phyloP scores from a whole-genome alignment of 2,888 invertebrate genomes.

The Ophion ventricosus region DNA sequence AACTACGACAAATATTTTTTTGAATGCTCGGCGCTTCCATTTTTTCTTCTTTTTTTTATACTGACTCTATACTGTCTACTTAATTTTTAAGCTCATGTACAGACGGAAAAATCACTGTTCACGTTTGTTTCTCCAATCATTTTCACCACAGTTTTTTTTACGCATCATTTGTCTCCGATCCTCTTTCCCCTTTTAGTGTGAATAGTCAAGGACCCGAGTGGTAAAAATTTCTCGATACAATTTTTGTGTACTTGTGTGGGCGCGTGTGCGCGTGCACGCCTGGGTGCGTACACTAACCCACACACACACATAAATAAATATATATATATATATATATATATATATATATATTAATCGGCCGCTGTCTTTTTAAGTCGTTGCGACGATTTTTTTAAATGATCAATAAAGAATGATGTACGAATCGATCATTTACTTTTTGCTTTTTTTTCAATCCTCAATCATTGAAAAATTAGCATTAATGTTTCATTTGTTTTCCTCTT shows the following conservation, averaged over 20 bases:
- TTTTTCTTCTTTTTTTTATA: constrained; percentile 25
- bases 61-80: constrained; percentile 21
- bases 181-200: constrained; percentile 67
- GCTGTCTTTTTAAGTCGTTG: constrained; percentile 72
- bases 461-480: constrained; percentile 14
- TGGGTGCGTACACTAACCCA: neutral
- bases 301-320: neutral
- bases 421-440: constrained; percentile 42
- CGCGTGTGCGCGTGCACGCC: neutral
- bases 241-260: constrained; percentile 39
- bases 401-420: constrained; percentile 65
- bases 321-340: neutral
- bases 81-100: constrained; percentile 51
- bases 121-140: constrained; percentile 26
- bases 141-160: constrained; percentile 50
- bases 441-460: constrained; percentile 14
- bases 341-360: constrained; percentile 68
- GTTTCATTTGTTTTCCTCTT: constrained; percentile 36
- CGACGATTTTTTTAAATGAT: constrained; percentile 70
- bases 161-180: constrained; percentile 36
- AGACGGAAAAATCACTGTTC: constrained; percentile 50
- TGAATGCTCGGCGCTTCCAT: neutral
- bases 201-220: constrained; percentile 69
- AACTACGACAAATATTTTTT: constrained; percentile 10
- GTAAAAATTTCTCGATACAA: constrained; percentile 70